Base-by-base conservation (phyloP, 2,113 vertebrate species). In the Nettapus auritus region DNA sequence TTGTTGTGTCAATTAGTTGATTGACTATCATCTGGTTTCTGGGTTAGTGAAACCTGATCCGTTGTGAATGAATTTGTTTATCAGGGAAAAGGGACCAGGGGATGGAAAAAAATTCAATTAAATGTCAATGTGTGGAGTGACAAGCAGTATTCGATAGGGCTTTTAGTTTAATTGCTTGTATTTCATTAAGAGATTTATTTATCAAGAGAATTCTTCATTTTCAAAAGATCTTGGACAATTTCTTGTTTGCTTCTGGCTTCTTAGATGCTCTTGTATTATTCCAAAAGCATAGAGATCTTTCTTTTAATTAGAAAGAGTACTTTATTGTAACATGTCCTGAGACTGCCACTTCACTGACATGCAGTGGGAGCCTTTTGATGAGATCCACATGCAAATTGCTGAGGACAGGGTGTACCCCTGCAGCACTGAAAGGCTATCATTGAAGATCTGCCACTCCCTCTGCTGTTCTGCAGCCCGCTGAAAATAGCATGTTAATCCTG, bases 151-250 rank as follows among this genome's bases (percentile, higher is more conserved):
- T 98, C 96, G 97, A 99, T 98, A 98, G 98, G 98, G 98, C 99
- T 99, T 99, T 99, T 98, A 99, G 98, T 98, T 98, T 99, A 99
- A 99, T 99, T 99, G 98, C 98, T 98, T 98, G 98, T 98, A 98
- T 99, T 99, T 98, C 98, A 99, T 99, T 98, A 98, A 98, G 98
- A 98, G 93, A 98, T 98, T 97, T 97, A 98, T 98, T 99, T 98
- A 98, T 97, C 98, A 95, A 91, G 97, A 97, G 98, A 97, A 98
- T 98, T 98, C 98, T 98, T 98, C 96, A 92, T 96, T 90, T 97
- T 94, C 97, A 93, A 96, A 85, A 97, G 98, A 93, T 88, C 90
- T 76, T 57, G 16, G 62, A 64, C 83, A 52, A 63, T 86, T 74
- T 93, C 90, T 86, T 95, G 40, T 82, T 90, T n/a, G 34, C 90